Conservation (phyloP, 2,113 vertebrate genomes). For the Plecotus auritus region DNA sequence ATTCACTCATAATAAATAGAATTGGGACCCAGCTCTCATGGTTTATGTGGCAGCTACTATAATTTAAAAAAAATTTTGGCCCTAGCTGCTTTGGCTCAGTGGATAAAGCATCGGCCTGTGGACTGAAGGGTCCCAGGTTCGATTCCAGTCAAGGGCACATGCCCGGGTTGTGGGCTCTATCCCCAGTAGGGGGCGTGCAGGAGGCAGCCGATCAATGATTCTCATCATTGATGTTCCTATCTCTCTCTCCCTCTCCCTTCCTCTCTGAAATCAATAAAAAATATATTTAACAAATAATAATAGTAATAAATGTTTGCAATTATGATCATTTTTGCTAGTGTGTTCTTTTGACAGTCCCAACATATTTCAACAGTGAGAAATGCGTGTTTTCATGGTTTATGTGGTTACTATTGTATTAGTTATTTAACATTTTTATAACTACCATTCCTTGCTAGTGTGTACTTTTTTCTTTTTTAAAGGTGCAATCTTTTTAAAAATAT, state of each 20-base stretch:
- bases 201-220: too few relatives aligned
- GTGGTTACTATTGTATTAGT: not conserved
- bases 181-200: too few relatives aligned
- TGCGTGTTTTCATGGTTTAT: not conserved
- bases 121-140: too few relatives aligned
- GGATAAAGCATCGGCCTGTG: too few relatives aligned
- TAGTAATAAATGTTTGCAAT: not conserved
- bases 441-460: not conserved
- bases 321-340: not conserved
- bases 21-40: not conserved
- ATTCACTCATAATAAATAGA: not conserved
- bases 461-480: not conserved
- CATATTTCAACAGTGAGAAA: not conserved
- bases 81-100: too few relatives aligned
- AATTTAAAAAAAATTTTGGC: not conserved
- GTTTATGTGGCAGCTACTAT: not conserved
- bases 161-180: too few relatives aligned
- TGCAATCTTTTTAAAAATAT: too few relatives aligned
- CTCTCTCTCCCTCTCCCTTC: too few relatives aligned
- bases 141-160: too few relatives aligned
- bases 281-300: too few relatives aligned
- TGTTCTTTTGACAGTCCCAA: not conserved
- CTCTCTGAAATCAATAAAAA: too few relatives aligned
- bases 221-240: too few relatives aligned
- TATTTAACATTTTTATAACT: not conserved